phyloP scores from a whole-genome alignment of 2,113 vertebrate genomes.

The Pelecanoides urinatrix region DNA sequence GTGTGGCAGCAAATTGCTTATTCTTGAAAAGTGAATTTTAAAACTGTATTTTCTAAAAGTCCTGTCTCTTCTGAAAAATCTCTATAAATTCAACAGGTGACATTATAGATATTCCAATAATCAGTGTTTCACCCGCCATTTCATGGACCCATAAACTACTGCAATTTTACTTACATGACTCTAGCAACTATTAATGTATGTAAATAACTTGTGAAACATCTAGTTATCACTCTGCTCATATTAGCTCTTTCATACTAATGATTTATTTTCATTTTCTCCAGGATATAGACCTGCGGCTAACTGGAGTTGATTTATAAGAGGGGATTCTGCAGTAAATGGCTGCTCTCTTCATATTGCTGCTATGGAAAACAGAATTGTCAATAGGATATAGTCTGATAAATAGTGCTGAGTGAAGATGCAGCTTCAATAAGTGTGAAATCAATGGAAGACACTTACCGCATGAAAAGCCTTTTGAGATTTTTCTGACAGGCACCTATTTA shows the following conservation, averaged over 20 bases:
- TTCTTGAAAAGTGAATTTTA: slow-evolving; percentile 6
- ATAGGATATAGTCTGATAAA: slow-evolving; percentile 79
- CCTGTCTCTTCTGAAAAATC: not conserved
- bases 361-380: slow-evolving; percentile 82
- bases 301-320: slow-evolving; percentile 83
- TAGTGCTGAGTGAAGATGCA: slow-evolving; percentile 77
- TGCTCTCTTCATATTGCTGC: slow-evolving; percentile 66
- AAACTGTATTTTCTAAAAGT: not conserved
- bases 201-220: slow-evolving; percentile 65
- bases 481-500: slow-evolving; percentile 64
- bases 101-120: slow-evolving; percentile 33
- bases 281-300: slow-evolving; percentile 81
- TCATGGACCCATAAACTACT: slow-evolving; percentile 58
- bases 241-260: slow-evolving; percentile 76
- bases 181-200: slow-evolving; percentile 60
- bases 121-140: slow-evolving; percentile 44
- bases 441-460: slow-evolving; percentile 75
- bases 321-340: slow-evolving; percentile 76
- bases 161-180: slow-evolving; percentile 55
- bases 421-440: slow-evolving; percentile 74
- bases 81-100: slow-evolving; percentile 39
- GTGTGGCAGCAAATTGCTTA: not conserved
- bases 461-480: slow-evolving; percentile 74
- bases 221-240: slow-evolving; percentile 71
- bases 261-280: slow-evolving; percentile 85